Conservation (phyloP, 1,140 invertebrate genomes). For the Brachionus manjavacas region DNA sequence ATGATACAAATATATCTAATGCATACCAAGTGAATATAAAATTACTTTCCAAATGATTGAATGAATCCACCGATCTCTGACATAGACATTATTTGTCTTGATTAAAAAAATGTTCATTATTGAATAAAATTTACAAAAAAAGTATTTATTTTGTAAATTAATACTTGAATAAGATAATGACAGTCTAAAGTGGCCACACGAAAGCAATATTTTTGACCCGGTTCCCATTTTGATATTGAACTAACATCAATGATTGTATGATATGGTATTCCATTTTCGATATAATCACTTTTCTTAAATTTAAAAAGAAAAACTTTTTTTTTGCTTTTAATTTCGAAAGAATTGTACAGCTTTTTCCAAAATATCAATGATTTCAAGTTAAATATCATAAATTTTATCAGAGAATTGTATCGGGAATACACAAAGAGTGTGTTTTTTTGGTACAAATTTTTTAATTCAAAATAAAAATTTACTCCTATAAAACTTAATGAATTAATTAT, state of each 20-base stretch:
- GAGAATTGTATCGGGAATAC: too few species aligned
- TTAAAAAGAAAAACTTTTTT: not conserved
- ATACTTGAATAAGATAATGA: constrained; percentile 69
- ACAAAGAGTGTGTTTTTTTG: too few species aligned
- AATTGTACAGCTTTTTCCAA: too few species aligned
- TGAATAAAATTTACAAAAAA: constrained; percentile 45
- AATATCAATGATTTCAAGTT: too few species aligned
- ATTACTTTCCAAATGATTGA: constrained; percentile 71
- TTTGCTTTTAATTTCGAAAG: too few species aligned
- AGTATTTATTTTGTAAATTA: constrained; percentile 1
- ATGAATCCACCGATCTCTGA: constrained; percentile 76
- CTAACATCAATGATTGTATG: constrained; percentile 73
- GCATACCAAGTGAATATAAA: not conserved
- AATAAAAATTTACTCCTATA: too few species aligned
- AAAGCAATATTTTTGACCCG: constrained; percentile 73
- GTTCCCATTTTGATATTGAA: constrained; percentile 72
- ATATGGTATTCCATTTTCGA: constrained; percentile 69
- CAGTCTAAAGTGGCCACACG: constrained; percentile 72
- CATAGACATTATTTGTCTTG: constrained; percentile 69
- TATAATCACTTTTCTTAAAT: constrained; percentile 68
- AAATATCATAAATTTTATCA: too few species aligned
- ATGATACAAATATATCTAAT: too few species aligned
- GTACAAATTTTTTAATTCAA: too few species aligned
- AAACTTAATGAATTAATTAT: too few species aligned
- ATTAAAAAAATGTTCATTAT: too few species aligned